These are phyloP conservation scores for Coremacera marginata DNA, from an alignment of 2,888 invertebrate genomes.

Conservation along the genomic window DNA sequence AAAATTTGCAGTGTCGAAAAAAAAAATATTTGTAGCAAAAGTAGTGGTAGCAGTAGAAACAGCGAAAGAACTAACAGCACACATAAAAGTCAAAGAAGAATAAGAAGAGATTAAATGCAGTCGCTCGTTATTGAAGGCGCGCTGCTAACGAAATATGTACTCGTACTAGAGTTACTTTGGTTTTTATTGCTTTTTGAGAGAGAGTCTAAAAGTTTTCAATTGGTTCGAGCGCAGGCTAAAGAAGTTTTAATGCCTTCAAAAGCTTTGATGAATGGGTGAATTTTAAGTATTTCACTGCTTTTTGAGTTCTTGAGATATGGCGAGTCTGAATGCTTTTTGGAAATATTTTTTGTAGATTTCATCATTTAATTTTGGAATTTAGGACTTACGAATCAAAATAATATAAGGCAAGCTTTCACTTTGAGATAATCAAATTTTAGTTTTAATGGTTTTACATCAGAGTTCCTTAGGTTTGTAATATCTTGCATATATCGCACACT, in stretches of 20 bases:
- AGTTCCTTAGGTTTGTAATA: no score
- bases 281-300: no score
- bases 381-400: no score
- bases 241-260: no score
- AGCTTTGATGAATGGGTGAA: no score
- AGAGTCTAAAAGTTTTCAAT: slow-evolving; percentile 2
- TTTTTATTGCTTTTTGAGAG: background rate
- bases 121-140: slow-evolving; percentile 26
- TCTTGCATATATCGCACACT: no score
- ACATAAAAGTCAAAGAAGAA: background rate
- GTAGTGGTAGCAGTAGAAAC: background rate
- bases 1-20: background rate
- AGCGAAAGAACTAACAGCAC: background rate
- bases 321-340: background rate
- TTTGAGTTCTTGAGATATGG: no score
- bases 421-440: no score
- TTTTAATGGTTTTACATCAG: no score
- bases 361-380: no score
- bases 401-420: no score
- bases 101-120: slow-evolving; percentile 19
- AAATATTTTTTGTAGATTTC: background rate
- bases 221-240: background rate
- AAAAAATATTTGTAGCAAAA: background rate
- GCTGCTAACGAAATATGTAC: background rate
- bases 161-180: background rate